Evolutionary conservation across 37 sponge, comb jelly and placozoan genomes (phyloP), one percentile per base, ranked within the genome.

Genomic region (Crambe crambe): DNA sequence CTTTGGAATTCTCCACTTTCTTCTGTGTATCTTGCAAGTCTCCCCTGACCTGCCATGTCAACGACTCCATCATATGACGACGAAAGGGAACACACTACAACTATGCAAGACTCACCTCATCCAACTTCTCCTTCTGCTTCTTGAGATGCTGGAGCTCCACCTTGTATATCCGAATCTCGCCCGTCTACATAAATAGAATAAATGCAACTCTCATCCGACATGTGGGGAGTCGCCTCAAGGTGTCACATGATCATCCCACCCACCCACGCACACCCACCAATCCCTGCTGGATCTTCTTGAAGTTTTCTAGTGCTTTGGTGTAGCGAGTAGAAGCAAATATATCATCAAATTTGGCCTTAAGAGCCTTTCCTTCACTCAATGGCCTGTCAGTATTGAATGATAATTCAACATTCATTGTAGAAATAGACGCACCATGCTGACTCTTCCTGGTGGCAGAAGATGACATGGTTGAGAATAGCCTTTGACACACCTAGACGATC

Each of bases 381-480:
- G 99, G 99, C 97, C 96, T 95, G 37, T 0, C 40, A n/a, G 60
- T 41, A 61, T 34, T 44, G 23, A 29, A 31, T 58, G 60, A 27
- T 15, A 39, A 44, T 15, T 12, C 51, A 47, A 6, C 27, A 22
- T 51, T 73, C 27, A 37, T n/a, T 60, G 8, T n/a, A 27, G 37
- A n/a, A 44, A 3, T 27, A 73, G 30, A 4, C 86, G 1, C 21
- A 92, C 98, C 99, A 98, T n/a, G 80, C 61, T 0, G 95, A 86
- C 38, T 98, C 99, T 76, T 98, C 99, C 60, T 98, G 99, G 59
- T 98, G 99, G 61, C 99, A 98, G 89, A 98, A 96, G 15, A 98
- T 89, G 60, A 98, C 99, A 51, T 91, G 80, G 65, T 80, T 94
- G 42, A 98, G 86, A 27, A 98, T 94, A 58, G 94, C 90, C 60